Percentiles rank a stretch among this genome's conserved stretches.
phyloP scores from a whole-genome alignment of 2,797 vertebrate genomes.

The Simalia tracyae region DNA sequence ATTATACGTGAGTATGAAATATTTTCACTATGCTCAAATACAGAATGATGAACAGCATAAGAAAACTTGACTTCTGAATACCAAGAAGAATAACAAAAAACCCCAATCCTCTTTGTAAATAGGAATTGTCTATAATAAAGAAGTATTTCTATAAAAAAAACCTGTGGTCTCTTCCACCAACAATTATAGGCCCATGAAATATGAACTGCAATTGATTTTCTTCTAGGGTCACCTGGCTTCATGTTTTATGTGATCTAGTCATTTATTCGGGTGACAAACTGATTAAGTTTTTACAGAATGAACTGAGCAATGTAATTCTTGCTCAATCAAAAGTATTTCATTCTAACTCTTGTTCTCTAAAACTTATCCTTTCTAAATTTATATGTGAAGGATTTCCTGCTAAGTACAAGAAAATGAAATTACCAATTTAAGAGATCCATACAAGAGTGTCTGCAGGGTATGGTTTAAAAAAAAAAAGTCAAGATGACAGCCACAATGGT shows the following conservation, averaged over 20 bases:
- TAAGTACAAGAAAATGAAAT: slow-evolving; percentile 74
- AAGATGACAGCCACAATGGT: neutral
- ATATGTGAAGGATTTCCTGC: slow-evolving; percentile 60
- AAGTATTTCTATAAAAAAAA: slow-evolving; percentile 73
- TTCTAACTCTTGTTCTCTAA: slow-evolving; percentile 70
- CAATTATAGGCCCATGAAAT: slow-evolving; percentile 87
- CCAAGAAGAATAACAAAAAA: slow-evolving; percentile 31
- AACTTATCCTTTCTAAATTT: slow-evolving; percentile 73
- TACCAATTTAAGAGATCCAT: slow-evolving; percentile 60
- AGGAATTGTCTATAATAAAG: slow-evolving; percentile 59
- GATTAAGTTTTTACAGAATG: slow-evolving; percentile 75
- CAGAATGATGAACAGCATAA: slow-evolving; percentile 23
- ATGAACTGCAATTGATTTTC: slow-evolving; percentile 88
- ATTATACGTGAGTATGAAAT: slow-evolving; percentile 49
- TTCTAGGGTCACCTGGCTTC: slow-evolving; percentile 77
- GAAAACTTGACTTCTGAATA: slow-evolving; percentile 47
- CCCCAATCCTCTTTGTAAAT: slow-evolving; percentile 17
- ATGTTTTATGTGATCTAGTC: slow-evolving; percentile 77
- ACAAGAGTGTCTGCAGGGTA: slow-evolving; percentile 42
- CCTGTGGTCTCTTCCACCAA: slow-evolving; percentile 73
- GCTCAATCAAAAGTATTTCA: slow-evolving; percentile 74
- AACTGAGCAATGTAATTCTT: slow-evolving; percentile 70
- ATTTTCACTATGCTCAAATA: slow-evolving; percentile 46
- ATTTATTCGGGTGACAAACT: slow-evolving; percentile 81
- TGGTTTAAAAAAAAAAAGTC: neutral